Conservation (phyloP, 2,797 vertebrate genomes). For the Bovichtus diacanthus region DNA sequence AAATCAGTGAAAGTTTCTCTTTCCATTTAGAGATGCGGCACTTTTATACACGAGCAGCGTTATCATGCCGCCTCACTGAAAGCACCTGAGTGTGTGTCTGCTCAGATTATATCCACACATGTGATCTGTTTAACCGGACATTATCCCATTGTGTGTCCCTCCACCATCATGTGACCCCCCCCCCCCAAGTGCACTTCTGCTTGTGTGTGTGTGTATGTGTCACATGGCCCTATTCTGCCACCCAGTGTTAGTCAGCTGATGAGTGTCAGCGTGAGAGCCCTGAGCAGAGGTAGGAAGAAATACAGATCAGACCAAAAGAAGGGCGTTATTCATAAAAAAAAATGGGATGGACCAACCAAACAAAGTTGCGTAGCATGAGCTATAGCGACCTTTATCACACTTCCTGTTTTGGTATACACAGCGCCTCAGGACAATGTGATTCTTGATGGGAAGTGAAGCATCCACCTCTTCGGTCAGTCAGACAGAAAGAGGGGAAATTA, state of each 20-base stretch:
- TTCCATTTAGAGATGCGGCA: background rate
- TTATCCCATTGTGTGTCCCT: slow-evolving; percentile 69
- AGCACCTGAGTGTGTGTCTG: slow-evolving; percentile 44
- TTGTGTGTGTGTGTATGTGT: slow-evolving; percentile 62
- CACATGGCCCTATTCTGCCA: slow-evolving; percentile 79
- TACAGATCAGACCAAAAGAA: slow-evolving; percentile 1
- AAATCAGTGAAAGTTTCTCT: background rate
- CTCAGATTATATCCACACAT: slow-evolving; percentile 59
- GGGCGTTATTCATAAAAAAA: background rate
- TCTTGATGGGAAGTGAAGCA: slow-evolving; percentile 71
- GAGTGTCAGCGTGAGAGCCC: slow-evolving; percentile 31
- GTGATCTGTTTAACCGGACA: slow-evolving; percentile 59
- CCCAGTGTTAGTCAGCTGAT: slow-evolving; percentile 77
- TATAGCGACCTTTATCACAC: background rate
- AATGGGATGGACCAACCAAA: background rate
- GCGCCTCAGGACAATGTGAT: slow-evolving; percentile 55
- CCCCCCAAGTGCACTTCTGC: slow-evolving; percentile 46
- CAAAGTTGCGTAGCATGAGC: background rate
- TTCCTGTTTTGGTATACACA: slow-evolving; percentile 1
- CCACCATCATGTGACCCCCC: slow-evolving; percentile 75
- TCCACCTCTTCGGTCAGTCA: slow-evolving; percentile 63
- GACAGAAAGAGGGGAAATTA: slow-evolving; percentile 64
- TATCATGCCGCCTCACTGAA: slow-evolving; percentile 16
- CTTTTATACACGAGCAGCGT: slow-evolving; percentile 30
- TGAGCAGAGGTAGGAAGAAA: slow-evolving; percentile 35